Evolutionary conservation across 2,888 invertebrate species (phyloP), one percentile per base, ranked within the genome.

Genomic region (Laothoe populi): DNA sequence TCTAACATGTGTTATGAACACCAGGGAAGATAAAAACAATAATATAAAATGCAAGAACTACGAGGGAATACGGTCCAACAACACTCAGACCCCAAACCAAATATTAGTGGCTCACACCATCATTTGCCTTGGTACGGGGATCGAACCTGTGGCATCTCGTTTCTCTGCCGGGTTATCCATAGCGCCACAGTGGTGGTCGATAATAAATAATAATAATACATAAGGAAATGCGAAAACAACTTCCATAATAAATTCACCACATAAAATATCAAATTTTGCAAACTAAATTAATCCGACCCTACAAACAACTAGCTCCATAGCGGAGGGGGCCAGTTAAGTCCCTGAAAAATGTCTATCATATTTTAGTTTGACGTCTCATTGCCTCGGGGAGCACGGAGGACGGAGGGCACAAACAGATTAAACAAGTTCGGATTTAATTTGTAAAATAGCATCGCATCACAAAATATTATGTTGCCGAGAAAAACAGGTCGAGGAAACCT

Each of bases 281-380:
- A n/a, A 42, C 13, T 26, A 26, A 57, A 63, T 62, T 63, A 65
- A 31, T 61, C 23, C 46, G 10, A 70, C 70, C 68, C 49, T 59
- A 69, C 70, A 71, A 66, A 72, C 71, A 82, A 81, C 83, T 82
- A 83, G 80, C 74, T 72, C 71, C 69, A 68, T 64, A 23, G 63
- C 63, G 64, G 63, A 63, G 67, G 64, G 64, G 63, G 68, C 70
- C 66, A 69, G 70, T 66, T 72, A 79, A 83, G 75, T 78, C 84
- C 77, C 77, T 87, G 87, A 87, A 84, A 86, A 85, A 88, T 88
- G 83, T 78, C 79, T 73, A 75, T 79, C 70, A 87, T 88, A 87
- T 86, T 83, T 88, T 79, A 88, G 73, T 65, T 68, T 64, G 78
- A 77, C 78, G 70, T 69, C 71, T 69, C 68, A 65, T 70, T 72